phyloP scores from a whole-genome alignment of 2,888 invertebrate genomes.

The Hydropsyche betteni region DNA sequence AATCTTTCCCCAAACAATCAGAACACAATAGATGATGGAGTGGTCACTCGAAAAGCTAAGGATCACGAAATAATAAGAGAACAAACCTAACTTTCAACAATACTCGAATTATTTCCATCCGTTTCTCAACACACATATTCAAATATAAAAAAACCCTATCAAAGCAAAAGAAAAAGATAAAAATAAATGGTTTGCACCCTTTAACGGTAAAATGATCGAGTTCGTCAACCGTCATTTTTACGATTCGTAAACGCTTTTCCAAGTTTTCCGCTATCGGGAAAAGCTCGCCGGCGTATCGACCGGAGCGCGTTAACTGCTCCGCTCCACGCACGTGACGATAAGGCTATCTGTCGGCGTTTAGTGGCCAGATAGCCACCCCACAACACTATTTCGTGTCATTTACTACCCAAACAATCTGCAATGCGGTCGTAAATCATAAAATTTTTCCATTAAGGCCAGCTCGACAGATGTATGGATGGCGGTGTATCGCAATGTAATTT shows the following conservation, averaged over 20 bases:
- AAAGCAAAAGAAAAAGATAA: not conserved
- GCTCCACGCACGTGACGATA: slow-evolving; percentile 7
- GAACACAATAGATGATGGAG: too few relatives aligned
- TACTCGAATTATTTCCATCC: too few relatives aligned
- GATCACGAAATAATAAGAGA: too few relatives aligned
- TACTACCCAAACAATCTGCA: slow-evolving; percentile 9
- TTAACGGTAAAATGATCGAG: too few relatives aligned
- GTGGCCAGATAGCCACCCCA: slow-evolving; percentile 7
- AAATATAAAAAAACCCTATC: not conserved
- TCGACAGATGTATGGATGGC: too few relatives aligned
- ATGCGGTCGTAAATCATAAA: slow-evolving; percentile 9
- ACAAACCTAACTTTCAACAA: too few relatives aligned
- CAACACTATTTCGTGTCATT: slow-evolving; percentile 10
- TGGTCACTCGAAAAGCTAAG: too few relatives aligned
- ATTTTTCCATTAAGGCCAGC: not conserved
- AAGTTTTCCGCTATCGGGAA: slow-evolving; percentile 4
- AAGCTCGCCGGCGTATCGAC: slow-evolving; percentile 10
- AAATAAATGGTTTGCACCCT: too few relatives aligned
- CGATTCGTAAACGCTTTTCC: not conserved
- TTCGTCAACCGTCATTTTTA: not conserved
- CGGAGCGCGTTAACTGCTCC: not conserved
- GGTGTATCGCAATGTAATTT: too few relatives aligned
- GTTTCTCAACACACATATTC: not conserved
- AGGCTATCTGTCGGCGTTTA: slow-evolving; percentile 15
- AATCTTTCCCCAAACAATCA: too few relatives aligned